Conservation (phyloP, 2,888 invertebrate species). For the Nephrocerus scutellatus region DNA sequence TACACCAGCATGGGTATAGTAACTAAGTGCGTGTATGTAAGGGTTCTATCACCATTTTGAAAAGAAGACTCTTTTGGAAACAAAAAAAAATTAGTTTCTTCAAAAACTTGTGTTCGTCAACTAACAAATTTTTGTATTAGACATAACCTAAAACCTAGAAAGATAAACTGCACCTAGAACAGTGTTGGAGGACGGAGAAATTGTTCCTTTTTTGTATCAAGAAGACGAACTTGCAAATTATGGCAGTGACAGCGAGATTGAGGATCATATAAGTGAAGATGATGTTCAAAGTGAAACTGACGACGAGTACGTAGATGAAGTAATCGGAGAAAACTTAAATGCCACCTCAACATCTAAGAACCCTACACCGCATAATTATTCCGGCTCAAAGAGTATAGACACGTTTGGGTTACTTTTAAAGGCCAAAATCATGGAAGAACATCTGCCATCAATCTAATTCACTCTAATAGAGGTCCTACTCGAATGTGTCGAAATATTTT, state of each 20-base stretch:
- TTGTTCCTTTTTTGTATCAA: slow-evolving; percentile 19
- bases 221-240: slow-evolving; percentile 20
- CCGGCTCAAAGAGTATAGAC: slow-evolving; percentile 20
- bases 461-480: slow-evolving; percentile 15
- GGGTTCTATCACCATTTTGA: too few relatives aligned
- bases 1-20: too few relatives aligned
- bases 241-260: slow-evolving; percentile 23
- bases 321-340: slow-evolving; percentile 5
- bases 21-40: too few relatives aligned
- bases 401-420: slow-evolving; percentile 12
- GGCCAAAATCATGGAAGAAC: slow-evolving; percentile 10
- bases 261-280: slow-evolving; percentile 24
- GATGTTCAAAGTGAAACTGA: slow-evolving; percentile 23
- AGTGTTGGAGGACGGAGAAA: slow-evolving; percentile 17
- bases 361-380: slow-evolving; percentile 20
- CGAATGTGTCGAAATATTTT: slow-evolving; percentile 15
- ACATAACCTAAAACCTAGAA: too few relatives aligned
- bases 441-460: slow-evolving; percentile 12
- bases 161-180: slow-evolving; percentile 8
- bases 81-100: too few relatives aligned
- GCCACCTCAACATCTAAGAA: slow-evolving; percentile 10
- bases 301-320: slow-evolving; percentile 22
- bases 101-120: too few relatives aligned
- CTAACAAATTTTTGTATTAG: too few relatives aligned
- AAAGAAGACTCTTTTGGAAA: too few relatives aligned